A percentile compares a stretch with the other conserved stretches of the same genome.
Conservation (phyloP, 23 tunicate species). For the Styela plicata region DNA sequence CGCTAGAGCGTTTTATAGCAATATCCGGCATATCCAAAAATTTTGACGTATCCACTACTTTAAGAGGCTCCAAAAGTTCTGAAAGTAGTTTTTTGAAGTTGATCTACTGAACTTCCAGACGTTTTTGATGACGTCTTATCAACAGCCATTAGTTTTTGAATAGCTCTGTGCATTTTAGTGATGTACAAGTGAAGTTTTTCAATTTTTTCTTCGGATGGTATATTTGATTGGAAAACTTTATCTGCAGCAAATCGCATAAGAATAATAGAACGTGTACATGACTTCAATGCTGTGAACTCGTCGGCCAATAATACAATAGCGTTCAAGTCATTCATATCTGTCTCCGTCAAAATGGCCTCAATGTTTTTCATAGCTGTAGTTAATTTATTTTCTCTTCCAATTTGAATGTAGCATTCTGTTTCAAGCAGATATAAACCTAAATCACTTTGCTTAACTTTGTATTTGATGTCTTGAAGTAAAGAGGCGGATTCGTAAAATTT, state of each 20-base stretch:
- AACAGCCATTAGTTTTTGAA: not conserved
- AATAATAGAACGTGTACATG: not conserved
- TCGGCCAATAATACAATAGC: not conserved
- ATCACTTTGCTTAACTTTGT: not conserved
- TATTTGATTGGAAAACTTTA: not conserved
- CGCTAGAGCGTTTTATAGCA: not conserved
- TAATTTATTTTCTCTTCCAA: slow-evolving; percentile 4
- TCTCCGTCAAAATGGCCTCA: not conserved
- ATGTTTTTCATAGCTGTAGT: not conserved
- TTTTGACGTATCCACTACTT: not conserved
- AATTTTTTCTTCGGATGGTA: not conserved
- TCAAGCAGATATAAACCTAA: not conserved
- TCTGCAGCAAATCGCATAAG: not conserved
- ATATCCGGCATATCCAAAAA: not conserved
- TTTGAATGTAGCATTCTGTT: not conserved
- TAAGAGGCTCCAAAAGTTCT: not conserved
- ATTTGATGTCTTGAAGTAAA: not conserved
- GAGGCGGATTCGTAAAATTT: not conserved
- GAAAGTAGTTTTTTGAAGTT: not conserved
- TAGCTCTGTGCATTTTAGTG: not conserved
- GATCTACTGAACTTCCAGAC: not conserved
- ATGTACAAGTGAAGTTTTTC: not conserved
- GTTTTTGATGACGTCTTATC: not conserved
- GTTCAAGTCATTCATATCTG: not conserved
- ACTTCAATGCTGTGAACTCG: not conserved